These are phyloP conservation scores for Pangasius mekongensis DNA, from an alignment of 2,797 vertebrate species.

Conservation along the genomic window DNA sequence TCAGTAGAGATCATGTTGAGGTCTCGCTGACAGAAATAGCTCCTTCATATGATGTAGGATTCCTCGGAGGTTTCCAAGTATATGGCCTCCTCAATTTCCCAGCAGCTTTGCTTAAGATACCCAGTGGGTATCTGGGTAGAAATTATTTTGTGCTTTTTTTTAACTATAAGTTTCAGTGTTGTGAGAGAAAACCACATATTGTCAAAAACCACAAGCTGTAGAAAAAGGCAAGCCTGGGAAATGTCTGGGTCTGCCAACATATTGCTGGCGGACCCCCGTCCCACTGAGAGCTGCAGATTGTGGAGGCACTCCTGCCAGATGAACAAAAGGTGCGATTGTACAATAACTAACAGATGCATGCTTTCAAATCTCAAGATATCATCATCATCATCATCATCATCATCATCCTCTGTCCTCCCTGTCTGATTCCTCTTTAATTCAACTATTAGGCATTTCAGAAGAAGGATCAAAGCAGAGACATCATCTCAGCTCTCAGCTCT, in stretches of 20 bases:
- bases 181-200: slow-evolving; percentile 68
- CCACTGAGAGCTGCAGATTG: slow-evolving; percentile 41
- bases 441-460: slow-evolving; percentile 25
- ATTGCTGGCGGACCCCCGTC: slow-evolving; percentile 53
- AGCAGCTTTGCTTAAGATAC: slow-evolving; percentile 50
- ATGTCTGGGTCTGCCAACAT: slow-evolving; percentile 51
- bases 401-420: neutral
- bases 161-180: slow-evolving; percentile 58
- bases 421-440: slow-evolving; percentile 30
- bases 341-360: slow-evolving; percentile 20
- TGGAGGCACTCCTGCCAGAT: slow-evolving; percentile 46
- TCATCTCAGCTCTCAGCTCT: slow-evolving; percentile 32
- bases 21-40: slow-evolving; percentile 51
- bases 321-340: slow-evolving; percentile 46
- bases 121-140: slow-evolving; percentile 46
- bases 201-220: slow-evolving; percentile 61
- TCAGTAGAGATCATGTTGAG: slow-evolving; percentile 45
- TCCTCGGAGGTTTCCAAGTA: slow-evolving; percentile 52
- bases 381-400: neutral
- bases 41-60: slow-evolving; percentile 50
- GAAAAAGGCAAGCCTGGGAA: slow-evolving; percentile 73
- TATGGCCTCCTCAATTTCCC: slow-evolving; percentile 48
- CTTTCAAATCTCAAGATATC: slow-evolving; percentile 8
- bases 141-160: slow-evolving; percentile 33
- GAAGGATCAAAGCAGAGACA: slow-evolving; percentile 43